These are phyloP conservation scores for Psophia crepitans DNA, from an alignment of 2,113 vertebrate species.

Conservation along the genomic window DNA sequence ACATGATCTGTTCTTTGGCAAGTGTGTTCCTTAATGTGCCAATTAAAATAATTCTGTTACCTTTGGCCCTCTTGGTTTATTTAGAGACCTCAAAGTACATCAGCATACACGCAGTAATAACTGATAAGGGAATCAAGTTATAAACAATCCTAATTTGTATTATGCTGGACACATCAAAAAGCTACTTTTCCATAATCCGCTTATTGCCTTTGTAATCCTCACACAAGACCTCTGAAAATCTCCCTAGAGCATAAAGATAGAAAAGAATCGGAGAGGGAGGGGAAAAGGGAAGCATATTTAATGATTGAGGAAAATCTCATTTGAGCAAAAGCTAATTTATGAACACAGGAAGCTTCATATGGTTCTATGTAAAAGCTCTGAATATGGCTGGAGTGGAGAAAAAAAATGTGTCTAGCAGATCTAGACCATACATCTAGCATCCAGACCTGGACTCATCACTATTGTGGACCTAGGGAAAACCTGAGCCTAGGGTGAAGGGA, in stretches of 20 bases:
- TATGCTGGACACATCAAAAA: constrained; percentile 16
- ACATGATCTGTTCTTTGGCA: neutral
- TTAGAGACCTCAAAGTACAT: neutral
- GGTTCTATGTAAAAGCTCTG: neutral
- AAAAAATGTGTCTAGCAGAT: neutral
- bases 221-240: constrained; percentile 26
- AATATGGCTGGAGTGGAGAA: neutral
- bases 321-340: neutral
- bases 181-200: constrained; percentile 27
- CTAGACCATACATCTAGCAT: neutral
- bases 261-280: neutral
- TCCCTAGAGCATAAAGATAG: neutral
- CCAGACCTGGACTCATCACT: neutral
- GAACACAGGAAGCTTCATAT: accelerated
- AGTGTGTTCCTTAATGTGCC: neutral
- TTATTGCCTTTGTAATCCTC: constrained; percentile 48
- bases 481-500: neutral
- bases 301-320: constrained; percentile 25
- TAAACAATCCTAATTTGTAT: constrained; percentile 36
- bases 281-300: neutral
- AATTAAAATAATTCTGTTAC: constrained; percentile 6
- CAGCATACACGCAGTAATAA: neutral
- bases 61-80: neutral
- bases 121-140: neutral
- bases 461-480: neutral